Conservation (phyloP, 2,113 vertebrate genomes). For the Todiramphus chloris region DNA sequence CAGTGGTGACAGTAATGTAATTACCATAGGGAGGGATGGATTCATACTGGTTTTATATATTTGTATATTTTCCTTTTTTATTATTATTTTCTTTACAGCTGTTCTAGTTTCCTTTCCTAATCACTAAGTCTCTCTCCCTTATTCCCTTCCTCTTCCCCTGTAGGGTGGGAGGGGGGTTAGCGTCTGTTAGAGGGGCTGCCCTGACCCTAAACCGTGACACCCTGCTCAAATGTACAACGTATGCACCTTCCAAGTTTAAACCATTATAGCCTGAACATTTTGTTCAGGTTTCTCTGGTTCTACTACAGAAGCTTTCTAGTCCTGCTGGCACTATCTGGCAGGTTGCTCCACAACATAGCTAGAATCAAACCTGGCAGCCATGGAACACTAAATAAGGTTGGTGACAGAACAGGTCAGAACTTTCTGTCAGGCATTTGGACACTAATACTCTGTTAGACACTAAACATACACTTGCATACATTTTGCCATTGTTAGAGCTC, state of each 20-base stretch:
- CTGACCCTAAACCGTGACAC: too few relatives aligned
- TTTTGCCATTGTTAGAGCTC: background rate
- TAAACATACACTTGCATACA: background rate
- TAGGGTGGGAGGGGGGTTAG: too few relatives aligned
- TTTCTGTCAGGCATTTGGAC: background rate
- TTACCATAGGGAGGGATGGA: too few relatives aligned
- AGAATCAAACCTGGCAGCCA: background rate
- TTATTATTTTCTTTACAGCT: too few relatives aligned
- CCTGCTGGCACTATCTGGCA: background rate
- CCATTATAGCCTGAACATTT: background rate
- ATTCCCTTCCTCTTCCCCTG: too few relatives aligned
- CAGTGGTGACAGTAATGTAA: too few relatives aligned
- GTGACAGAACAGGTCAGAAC: background rate
- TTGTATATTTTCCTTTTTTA: too few relatives aligned
- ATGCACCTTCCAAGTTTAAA: background rate
- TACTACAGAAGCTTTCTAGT: background rate
- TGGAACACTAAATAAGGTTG: background rate
- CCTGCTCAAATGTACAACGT: background rate
- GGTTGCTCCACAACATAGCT: background rate
- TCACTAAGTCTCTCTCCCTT: too few relatives aligned
- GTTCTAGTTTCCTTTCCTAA: too few relatives aligned
- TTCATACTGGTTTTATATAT: too few relatives aligned
- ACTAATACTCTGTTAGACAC: background rate
- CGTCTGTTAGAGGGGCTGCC: too few relatives aligned
- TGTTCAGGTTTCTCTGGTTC: background rate